Conservation (phyloP, 2,113 vertebrate species). For the Cervus canadensis region DNA sequence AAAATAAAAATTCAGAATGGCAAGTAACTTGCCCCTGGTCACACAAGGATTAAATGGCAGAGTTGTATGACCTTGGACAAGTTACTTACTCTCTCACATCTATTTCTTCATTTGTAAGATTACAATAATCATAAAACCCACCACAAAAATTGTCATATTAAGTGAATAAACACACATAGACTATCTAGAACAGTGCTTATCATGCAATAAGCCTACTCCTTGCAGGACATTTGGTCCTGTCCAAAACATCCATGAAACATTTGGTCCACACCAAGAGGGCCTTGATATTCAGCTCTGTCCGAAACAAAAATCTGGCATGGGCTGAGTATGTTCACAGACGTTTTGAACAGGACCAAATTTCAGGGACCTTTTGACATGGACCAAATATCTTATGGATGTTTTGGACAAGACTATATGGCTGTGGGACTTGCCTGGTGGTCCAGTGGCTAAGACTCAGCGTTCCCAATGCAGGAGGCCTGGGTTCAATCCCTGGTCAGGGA, state of each 20-base stretch:
- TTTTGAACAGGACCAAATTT: not conserved
- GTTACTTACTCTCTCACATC: not conserved
- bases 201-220: not conserved
- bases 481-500: not conserved
- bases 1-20: not conserved
- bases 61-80: not conserved
- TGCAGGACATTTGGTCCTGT: not conserved
- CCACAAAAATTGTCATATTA: not conserved
- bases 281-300: not conserved
- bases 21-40: not conserved
- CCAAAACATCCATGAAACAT: not conserved
- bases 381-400: not conserved
- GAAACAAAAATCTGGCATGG: not conserved
- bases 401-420: not conserved
- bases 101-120: not conserved
- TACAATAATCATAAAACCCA: not conserved
- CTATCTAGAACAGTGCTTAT: not conserved
- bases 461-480: not conserved
- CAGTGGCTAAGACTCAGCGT: not conserved
- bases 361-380: not conserved
- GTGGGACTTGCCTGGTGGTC: not conserved
- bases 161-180: not conserved
- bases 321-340: not conserved
- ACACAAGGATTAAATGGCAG: not conserved
- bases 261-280: not conserved